Conservation (phyloP, 2,888 invertebrate genomes). For the Taphrorychus bicolor region DNA sequence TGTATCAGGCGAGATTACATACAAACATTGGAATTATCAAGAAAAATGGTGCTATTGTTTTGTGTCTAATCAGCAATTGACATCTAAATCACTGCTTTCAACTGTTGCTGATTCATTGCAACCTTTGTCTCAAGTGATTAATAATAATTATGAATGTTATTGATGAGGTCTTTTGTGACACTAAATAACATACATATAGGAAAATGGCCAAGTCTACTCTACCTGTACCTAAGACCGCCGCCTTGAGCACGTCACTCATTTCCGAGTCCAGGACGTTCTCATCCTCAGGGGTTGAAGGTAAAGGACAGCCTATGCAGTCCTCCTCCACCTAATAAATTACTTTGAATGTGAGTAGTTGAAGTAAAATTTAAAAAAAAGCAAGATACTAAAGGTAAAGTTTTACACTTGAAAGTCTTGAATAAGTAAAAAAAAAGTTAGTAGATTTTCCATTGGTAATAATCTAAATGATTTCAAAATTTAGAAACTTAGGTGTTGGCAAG, state of each 20-base stretch:
- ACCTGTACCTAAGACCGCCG: constrained; percentile 72
- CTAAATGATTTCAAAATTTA: neutral
- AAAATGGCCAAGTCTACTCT: constrained; percentile 49
- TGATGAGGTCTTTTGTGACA: too few species aligned
- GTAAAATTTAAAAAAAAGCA: too few species aligned
- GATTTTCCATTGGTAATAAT: neutral
- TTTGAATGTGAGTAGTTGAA: too few species aligned
- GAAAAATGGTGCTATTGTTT: too few species aligned
- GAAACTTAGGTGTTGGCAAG: neutral
- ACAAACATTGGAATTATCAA: too few species aligned
- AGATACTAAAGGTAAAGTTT: neutral
- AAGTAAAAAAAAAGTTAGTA: constrained; percentile 1
- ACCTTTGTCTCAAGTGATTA: too few species aligned
- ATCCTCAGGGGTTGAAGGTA: constrained; percentile 88
- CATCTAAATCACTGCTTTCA: too few species aligned
- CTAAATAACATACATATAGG: too few species aligned
- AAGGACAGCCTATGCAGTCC: constrained; percentile 82
- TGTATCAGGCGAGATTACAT: too few species aligned
- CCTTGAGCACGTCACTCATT: constrained; percentile 87
- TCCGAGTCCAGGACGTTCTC: constrained; percentile 83
- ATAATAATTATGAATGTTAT: too few species aligned
- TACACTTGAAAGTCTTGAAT: neutral
- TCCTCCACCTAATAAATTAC: constrained; percentile 62
- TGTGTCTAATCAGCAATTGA: too few species aligned
- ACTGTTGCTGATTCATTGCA: too few species aligned